Conservation (phyloP, 2,888 invertebrate genomes). For the Philhelius pedissequus region DNA sequence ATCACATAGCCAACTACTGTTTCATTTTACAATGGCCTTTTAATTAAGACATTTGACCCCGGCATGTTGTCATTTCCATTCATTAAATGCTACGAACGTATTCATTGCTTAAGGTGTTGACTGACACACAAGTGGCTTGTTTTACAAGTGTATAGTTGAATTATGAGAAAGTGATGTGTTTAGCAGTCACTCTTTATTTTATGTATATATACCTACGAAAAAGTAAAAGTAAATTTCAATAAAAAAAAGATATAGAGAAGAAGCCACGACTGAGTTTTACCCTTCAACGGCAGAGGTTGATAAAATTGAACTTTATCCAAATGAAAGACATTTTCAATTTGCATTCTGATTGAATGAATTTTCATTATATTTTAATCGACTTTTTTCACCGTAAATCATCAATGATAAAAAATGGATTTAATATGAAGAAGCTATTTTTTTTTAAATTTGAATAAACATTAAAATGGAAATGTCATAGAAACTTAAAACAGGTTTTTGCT, state of each 20-base stretch:
- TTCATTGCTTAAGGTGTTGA: constrained; percentile 11
- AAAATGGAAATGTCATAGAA: neutral
- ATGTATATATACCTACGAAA: too few relatives aligned
- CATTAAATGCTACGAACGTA: constrained; percentile 32
- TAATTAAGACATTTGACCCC: constrained; percentile 62
- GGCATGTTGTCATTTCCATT: constrained; percentile 28
- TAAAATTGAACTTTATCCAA: constrained; percentile 8
- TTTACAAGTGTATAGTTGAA: constrained; percentile 22
- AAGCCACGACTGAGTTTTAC: neutral
- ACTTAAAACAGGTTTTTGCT: neutral
- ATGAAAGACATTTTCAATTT: constrained; percentile 36
- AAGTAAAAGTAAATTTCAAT: constrained; percentile 53
- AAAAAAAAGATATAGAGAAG: constrained; percentile 1
- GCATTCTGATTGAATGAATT: neutral
- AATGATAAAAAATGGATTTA: neutral
- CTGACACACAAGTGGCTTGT: constrained; percentile 24
- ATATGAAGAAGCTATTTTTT: neutral
- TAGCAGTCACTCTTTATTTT: constrained; percentile 21
- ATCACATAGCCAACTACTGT: constrained; percentile 7
- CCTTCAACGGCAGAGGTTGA: constrained; percentile 1
- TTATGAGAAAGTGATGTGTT: constrained; percentile 56
- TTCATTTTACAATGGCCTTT: constrained; percentile 27
- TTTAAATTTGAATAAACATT: neutral
- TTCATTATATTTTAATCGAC: neutral
- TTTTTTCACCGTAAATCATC: neutral